phyloP scores from a whole-genome alignment of 2,113 vertebrate species.

The Boleophthalmus pectinirostris region DNA sequence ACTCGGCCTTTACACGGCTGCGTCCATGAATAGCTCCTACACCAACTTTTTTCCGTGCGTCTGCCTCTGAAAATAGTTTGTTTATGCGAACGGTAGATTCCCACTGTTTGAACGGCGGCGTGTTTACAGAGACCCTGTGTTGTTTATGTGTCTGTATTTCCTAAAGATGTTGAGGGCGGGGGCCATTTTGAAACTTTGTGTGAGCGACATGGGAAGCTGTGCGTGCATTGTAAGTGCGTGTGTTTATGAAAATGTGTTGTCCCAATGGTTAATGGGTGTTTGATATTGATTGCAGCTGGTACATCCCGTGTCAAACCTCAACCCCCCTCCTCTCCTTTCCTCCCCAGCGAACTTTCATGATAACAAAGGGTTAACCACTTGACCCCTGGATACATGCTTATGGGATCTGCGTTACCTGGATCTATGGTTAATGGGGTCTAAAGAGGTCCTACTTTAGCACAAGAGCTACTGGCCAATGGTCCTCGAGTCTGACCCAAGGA shows the following conservation, averaged over 20 bases:
- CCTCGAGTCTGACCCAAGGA: constrained; percentile 34
- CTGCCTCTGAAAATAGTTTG: constrained; percentile 57
- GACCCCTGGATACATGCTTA: constrained; percentile 59
- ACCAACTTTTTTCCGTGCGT: constrained; percentile 49
- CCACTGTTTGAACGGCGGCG: constrained; percentile 41
- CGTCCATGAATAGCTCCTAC: constrained; percentile 52
- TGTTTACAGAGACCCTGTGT: constrained; percentile 53
- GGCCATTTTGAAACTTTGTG: constrained; percentile 30
- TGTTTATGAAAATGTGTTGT: constrained; percentile 45
- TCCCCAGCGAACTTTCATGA: constrained; percentile 55
- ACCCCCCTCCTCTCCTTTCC: constrained; percentile 27
- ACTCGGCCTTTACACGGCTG: constrained; percentile 53
- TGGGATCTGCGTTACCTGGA: constrained; percentile 44
- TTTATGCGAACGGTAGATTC: constrained; percentile 65
- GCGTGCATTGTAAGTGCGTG: constrained; percentile 22
- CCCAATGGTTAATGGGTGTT: constrained; percentile 68
- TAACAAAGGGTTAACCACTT: constrained; percentile 73
- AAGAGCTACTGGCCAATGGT: constrained; percentile 25
- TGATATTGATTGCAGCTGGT: constrained; percentile 70
- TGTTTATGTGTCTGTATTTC: constrained; percentile 60
- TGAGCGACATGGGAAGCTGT: constrained; percentile 37
- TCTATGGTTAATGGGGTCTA: not conserved
- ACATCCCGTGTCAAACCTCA: constrained; percentile 48
- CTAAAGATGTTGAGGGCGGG: constrained; percentile 17
- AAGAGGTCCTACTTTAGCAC: constrained; percentile 16